Conservation (phyloP, 2,888 invertebrate species). For the Ferrisia virgata region DNA sequence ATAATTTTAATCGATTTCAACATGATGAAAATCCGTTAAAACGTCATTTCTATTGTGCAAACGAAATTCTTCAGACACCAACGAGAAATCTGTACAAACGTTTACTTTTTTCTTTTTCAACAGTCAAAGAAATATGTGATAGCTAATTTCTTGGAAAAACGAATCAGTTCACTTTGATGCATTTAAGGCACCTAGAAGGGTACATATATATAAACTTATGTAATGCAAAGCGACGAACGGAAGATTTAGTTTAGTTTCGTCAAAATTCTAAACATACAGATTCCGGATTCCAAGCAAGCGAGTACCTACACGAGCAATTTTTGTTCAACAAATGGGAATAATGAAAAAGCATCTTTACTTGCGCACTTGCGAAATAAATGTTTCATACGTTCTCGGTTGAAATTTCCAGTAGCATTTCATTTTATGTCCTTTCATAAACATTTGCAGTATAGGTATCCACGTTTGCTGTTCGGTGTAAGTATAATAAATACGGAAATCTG, state of each 20-base stretch:
- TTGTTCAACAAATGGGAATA: neutral
- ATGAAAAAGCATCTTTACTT: neutral
- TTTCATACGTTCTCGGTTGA: neutral
- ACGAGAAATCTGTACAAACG: neutral
- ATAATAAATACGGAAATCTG: neutral
- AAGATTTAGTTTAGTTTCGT: neutral
- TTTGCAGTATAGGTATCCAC: neutral
- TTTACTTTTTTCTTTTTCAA: slow-evolving; percentile 3
- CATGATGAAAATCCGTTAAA: neutral
- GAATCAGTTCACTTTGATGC: slow-evolving; percentile 18
- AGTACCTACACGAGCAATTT: neutral
- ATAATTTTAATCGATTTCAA: slow-evolving; percentile 21
- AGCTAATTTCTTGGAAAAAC: slow-evolving; percentile 5
- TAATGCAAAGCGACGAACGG: no score
- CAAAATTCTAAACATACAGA: neutral
- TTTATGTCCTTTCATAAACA: neutral
- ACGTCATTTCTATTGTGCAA: neutral
- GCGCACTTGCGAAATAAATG: neutral
- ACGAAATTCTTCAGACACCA: neutral
- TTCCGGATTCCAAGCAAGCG: neutral
- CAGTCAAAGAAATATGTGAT: neutral
- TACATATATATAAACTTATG: no score
- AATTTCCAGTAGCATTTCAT: neutral
- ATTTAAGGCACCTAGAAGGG: neutral
- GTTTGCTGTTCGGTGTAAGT: neutral